phyloP scores from a whole-genome alignment of 2,888 invertebrate genomes.

The Harpagoxenus sublaevis region DNA sequence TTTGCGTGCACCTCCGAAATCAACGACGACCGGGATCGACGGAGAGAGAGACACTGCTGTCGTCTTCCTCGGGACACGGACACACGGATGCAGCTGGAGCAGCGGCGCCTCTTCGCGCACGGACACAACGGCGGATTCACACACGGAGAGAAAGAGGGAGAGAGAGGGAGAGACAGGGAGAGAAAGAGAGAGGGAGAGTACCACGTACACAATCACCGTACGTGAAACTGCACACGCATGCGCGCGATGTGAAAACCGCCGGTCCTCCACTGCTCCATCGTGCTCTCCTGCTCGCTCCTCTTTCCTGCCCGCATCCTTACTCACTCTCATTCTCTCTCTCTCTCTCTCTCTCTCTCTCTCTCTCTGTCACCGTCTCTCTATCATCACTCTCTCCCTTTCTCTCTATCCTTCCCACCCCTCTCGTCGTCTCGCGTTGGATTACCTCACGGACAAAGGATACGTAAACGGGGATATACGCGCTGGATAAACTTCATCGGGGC shows the following conservation, averaged over 20 bases:
- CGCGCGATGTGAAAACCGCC: constrained; percentile 53
- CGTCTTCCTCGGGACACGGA: constrained; percentile 39
- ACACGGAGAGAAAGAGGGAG: neutral
- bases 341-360: neutral
- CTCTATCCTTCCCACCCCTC: neutral
- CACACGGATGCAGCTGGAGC: constrained; percentile 45
- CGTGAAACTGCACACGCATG: constrained; percentile 42
- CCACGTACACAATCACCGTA: neutral
- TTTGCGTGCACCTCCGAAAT: neutral
- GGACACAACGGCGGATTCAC: constrained; percentile 7
- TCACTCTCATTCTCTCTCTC: neutral
- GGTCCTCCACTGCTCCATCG: constrained; percentile 44
- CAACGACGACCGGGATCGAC: constrained; percentile 19
- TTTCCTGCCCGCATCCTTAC: constrained; percentile 1
- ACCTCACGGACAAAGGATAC: constrained; percentile 75
- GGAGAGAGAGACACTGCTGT: constrained; percentile 17
- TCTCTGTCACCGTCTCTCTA: constrained; percentile 4
- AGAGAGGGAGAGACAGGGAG: neutral
- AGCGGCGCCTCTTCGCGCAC: constrained; percentile 38
- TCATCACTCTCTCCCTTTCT: constrained; percentile 2
- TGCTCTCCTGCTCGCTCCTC: constrained; percentile 41
- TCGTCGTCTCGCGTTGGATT: constrained; percentile 67
- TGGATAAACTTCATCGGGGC: constrained; percentile 59
- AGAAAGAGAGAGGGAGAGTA: neutral
- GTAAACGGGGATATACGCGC: constrained; percentile 68